Conservation (phyloP, 1,140 invertebrate genomes). For the Zaprionus africanus region DNA sequence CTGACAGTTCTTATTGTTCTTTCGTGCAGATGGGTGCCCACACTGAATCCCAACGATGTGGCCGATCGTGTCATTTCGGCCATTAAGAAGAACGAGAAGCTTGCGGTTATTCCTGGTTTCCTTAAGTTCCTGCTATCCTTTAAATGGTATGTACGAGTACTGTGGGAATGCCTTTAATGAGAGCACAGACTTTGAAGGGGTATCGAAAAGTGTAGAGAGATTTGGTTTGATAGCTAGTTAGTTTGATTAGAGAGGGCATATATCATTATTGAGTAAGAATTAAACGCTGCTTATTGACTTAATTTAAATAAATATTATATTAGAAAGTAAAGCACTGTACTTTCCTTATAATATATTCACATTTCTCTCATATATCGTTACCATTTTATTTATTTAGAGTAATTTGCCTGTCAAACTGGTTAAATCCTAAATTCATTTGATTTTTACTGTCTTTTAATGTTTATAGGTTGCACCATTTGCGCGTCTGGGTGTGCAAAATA, state of each 20-base stretch:
- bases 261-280: background rate
- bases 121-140: constrained; percentile 88
- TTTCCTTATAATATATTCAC: background rate
- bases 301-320: background rate
- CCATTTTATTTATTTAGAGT: background rate
- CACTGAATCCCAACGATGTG: constrained; percentile 93
- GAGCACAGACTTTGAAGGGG: background rate
- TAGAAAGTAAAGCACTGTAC: background rate
- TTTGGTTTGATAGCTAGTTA: background rate
- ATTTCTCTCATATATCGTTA: no score
- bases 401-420: background rate
- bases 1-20: constrained; percentile 10
- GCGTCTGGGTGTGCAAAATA: background rate
- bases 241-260: background rate
- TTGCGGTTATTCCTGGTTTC: constrained; percentile 91
- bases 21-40: constrained; percentile 89
- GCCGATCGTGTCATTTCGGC: constrained; percentile 93
- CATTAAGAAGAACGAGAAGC: constrained; percentile 91
- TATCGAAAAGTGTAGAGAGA: background rate
- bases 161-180: constrained; percentile 14
- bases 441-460: background rate
- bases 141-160: constrained; percentile 88
- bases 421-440: background rate
- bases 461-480: background rate
- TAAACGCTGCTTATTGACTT: no score